phyloP scores from a whole-genome alignment of 1,140 invertebrate genomes.

The Cherax destructor region DNA sequence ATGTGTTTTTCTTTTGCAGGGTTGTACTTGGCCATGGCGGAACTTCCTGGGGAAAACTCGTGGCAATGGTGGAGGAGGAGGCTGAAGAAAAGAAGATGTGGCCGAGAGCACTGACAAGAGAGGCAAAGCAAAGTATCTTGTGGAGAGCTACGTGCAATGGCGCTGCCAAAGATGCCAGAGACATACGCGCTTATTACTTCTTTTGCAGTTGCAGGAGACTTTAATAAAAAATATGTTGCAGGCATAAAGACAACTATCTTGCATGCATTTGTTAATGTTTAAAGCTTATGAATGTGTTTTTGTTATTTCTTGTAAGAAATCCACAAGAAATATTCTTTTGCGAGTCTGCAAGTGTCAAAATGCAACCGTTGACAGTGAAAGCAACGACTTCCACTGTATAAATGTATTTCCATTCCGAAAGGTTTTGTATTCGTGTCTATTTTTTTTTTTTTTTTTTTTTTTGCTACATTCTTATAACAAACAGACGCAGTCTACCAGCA shows the following conservation, averaged over 20 bases:
- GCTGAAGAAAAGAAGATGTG: conserved; percentile 7
- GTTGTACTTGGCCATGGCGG: conserved; percentile 54
- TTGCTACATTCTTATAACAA: too few relatives aligned
- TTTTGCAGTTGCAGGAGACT: conserved; percentile 6
- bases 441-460: not conserved
- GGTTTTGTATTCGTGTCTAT: not conserved
- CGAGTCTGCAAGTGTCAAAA: not conserved
- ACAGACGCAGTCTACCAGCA: not conserved
- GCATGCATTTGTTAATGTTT: not conserved
- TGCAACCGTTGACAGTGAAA: not conserved
- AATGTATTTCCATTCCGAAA: not conserved
- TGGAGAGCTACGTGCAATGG: not conserved
- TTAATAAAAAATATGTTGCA: not conserved
- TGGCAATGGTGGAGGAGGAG: conserved; percentile 16
- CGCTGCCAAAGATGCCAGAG: not conserved
- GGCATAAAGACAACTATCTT: not conserved
- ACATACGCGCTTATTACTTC: conserved; percentile 5
- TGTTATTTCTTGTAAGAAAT: not conserved
- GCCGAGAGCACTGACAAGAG: not conserved
- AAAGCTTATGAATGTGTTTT: not conserved
- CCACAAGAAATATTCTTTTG: not conserved
- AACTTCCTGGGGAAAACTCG: conserved; percentile 50
- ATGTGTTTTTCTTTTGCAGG: conserved; percentile 67
- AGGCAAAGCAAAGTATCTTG: too few relatives aligned
- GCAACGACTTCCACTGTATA: not conserved